These are phyloP conservation scores for Coreius guichenoti DNA, from an alignment of 2,797 vertebrate species.

Conservation along the genomic window DNA sequence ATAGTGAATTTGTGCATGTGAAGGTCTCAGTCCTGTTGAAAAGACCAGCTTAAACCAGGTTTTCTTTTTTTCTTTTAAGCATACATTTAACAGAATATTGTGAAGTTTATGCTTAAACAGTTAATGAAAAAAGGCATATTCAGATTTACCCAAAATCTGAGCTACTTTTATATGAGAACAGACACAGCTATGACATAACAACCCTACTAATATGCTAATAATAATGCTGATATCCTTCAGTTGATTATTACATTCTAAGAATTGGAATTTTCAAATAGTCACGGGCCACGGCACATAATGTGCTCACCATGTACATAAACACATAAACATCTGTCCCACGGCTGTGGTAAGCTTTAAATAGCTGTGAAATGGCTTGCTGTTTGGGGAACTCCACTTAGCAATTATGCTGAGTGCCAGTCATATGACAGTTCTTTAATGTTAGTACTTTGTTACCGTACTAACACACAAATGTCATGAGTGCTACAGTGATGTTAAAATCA, in stretches of 20 bases:
- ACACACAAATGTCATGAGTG: slow-evolving; percentile 2
- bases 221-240: not conserved
- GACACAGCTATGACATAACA: not conserved
- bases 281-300: slow-evolving; percentile 1
- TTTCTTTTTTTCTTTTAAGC: not conserved
- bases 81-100: not conserved
- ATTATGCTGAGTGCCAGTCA: slow-evolving; percentile 44
- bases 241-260: not conserved
- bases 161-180: not conserved
- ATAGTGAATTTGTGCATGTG: slow-evolving; percentile 29
- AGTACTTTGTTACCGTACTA: slow-evolving; percentile 37
- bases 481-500: slow-evolving; percentile 15
- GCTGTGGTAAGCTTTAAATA: slow-evolving; percentile 34
- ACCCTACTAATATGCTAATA: not conserved
- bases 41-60: not conserved
- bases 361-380: slow-evolving; percentile 44
- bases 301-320: slow-evolving; percentile 12
- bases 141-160: not conserved
- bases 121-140: not conserved
- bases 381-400: slow-evolving; percentile 37
- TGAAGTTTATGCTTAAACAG: not conserved
- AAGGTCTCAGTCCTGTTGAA: slow-evolving; percentile 4
- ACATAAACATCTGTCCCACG: slow-evolving; percentile 33
- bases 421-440: slow-evolving; percentile 38
- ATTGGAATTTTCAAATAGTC: not conserved